These are phyloP conservation scores for Chrosomus eos DNA, from an alignment of 2,797 vertebrate genomes.

Conservation along the genomic window DNA sequence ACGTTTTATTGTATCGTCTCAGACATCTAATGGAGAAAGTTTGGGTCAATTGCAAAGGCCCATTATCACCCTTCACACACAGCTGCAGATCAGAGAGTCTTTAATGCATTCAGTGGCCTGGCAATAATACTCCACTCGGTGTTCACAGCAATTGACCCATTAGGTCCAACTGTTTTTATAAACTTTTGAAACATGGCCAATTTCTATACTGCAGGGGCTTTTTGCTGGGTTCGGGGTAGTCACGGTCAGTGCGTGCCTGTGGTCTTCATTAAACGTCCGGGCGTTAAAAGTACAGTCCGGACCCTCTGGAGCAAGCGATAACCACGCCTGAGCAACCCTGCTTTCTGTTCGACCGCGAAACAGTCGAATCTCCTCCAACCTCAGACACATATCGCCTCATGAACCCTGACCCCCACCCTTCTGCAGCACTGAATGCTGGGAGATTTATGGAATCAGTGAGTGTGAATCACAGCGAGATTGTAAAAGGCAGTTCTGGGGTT, in stretches of 20 bases:
- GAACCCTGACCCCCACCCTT: conserved; percentile 75
- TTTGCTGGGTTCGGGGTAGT: conserved; percentile 39
- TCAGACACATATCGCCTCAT: conserved; percentile 52
- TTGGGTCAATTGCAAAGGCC: conserved; percentile 35
- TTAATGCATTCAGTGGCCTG: conserved; percentile 39
- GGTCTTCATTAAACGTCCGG: conserved; percentile 58
- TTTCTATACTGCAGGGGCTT: conserved; percentile 48
- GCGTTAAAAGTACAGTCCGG: conserved; percentile 42
- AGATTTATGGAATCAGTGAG: conserved; percentile 72
- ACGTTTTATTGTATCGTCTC: conserved; percentile 27
- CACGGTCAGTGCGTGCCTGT: conserved; percentile 56
- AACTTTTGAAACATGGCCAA: conserved; percentile 57
- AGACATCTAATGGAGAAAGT: conserved; percentile 22
- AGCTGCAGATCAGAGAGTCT: conserved; percentile 49
- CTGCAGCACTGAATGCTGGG: conserved; percentile 68
- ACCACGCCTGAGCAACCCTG: conserved; percentile 54
- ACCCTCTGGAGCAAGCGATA: conserved; percentile 56
- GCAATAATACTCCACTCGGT: conserved; percentile 52
- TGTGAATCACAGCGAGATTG: conserved; percentile 66
- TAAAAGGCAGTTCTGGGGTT: conserved; percentile 45
- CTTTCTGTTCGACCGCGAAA: conserved; percentile 41
- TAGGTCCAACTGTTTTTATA: conserved; percentile 51
- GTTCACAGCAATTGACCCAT: conserved; percentile 58
- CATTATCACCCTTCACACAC: conserved; percentile 45
- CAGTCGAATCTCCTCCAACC: conserved; percentile 34